phyloP scores from a whole-genome alignment of 1,140 invertebrate species.

The Zaprionus taronus region DNA sequence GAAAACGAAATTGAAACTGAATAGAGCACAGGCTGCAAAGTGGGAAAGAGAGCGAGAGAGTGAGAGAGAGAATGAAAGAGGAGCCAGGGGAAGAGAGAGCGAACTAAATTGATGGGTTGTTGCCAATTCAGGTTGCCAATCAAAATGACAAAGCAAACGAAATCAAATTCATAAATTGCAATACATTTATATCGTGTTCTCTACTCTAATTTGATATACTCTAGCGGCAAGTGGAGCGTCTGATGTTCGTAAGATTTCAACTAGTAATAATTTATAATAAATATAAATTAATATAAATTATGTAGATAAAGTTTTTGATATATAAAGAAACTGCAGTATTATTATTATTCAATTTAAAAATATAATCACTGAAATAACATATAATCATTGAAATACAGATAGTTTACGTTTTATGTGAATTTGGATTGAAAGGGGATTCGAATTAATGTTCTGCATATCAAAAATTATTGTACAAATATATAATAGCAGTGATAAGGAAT shows the following conservation, averaged over 20 bases:
- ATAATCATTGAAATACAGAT: too few species aligned
- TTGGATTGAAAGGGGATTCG: too few species aligned
- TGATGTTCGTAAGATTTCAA: not conserved
- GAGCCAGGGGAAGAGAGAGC: slow-evolving; percentile 16
- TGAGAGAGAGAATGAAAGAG: not conserved
- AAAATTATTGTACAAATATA: too few species aligned
- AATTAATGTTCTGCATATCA: too few species aligned
- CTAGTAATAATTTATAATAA: not conserved
- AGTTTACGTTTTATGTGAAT: too few species aligned
- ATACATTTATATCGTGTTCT: slow-evolving; percentile 5
- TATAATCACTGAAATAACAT: too few species aligned
- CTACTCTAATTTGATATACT: slow-evolving; percentile 36
- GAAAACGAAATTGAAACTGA: slow-evolving; percentile 34
- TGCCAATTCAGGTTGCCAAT: slow-evolving; percentile 71
- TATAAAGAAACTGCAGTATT: too few species aligned
- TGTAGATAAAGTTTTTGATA: too few species aligned
- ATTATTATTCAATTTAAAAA: too few species aligned
- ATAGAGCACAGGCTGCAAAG: not conserved
- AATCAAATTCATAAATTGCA: slow-evolving; percentile 77
- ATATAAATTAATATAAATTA: too few species aligned
- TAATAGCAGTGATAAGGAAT: too few species aligned
- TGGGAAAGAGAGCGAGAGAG: not conserved
- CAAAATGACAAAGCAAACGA: slow-evolving; percentile 72
- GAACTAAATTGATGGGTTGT: slow-evolving; percentile 54
- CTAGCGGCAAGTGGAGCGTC: not conserved